A percentile compares a stretch with the other conserved stretches of the same genome.
Conservation (phyloP, 2,797 vertebrate genomes). For the Lithobates sylvaticus region DNA sequence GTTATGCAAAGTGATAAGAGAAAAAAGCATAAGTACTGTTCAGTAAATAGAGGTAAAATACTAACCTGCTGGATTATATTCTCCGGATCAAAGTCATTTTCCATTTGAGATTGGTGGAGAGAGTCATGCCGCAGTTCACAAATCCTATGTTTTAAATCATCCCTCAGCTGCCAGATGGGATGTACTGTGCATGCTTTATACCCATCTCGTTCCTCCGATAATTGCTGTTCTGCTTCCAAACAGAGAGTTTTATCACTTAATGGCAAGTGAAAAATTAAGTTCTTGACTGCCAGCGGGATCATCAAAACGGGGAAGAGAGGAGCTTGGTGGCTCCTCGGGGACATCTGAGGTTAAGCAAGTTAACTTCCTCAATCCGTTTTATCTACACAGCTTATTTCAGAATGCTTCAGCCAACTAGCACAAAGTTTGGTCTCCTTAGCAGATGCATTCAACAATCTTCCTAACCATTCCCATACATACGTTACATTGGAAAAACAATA, state of each 20-base stretch:
- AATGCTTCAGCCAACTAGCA: neutral
- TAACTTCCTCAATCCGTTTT: constrained; percentile 26
- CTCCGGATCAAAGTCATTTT: constrained; percentile 66
- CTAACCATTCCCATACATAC: neutral
- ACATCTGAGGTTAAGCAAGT: constrained; percentile 25
- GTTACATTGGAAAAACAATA: neutral
- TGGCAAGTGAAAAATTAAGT: constrained; percentile 66
- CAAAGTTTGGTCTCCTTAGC: neutral
- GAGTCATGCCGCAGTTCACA: constrained; percentile 65
- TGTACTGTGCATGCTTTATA: constrained; percentile 78
- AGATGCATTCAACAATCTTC: neutral
- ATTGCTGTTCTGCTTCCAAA: constrained; percentile 74
- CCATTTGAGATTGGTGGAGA: constrained; percentile 60
- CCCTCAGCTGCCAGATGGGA: constrained; percentile 83
- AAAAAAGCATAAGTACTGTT: constrained; percentile 8
- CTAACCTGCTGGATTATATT: constrained; percentile 84
- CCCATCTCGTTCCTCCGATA: constrained; percentile 76
- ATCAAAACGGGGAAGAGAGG: constrained; percentile 1
- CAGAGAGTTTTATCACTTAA: constrained; percentile 54
- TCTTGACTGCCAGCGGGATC: constrained; percentile 43
- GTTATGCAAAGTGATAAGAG: constrained; percentile 22
- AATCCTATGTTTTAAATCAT: constrained; percentile 81
- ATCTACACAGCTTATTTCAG: neutral
- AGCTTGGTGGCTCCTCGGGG: constrained; percentile 41
- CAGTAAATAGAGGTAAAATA: constrained; percentile 58